These are phyloP conservation scores for Hormiphora californensis DNA, from an alignment of 37 sponge, comb jelly and placozoan species.

Conservation along the genomic window DNA sequence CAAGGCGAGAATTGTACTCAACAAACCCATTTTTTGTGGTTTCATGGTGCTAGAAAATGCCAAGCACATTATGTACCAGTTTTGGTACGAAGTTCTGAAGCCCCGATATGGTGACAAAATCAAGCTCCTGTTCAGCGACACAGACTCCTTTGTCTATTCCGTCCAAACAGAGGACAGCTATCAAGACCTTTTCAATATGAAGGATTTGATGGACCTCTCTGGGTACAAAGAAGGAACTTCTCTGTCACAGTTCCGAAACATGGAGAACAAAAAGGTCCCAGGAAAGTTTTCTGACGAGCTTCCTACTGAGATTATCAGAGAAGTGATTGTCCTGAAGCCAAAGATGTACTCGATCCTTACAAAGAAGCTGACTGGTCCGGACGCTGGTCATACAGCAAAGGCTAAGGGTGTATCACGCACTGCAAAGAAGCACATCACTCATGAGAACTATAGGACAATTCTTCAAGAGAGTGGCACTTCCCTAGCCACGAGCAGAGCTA, in stretches of 20 bases:
- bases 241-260: not conserved
- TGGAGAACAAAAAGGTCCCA: not conserved
- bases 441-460: no score
- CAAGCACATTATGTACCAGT: constrained; percentile 3
- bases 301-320: constrained; percentile 5
- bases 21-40: constrained; percentile 5
- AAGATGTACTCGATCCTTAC: constrained; percentile 2
- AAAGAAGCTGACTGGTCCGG: no score
- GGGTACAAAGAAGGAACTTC: not conserved
- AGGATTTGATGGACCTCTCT: constrained; percentile 2
- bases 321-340: constrained; percentile 23
- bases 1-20: not conserved
- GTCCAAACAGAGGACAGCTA: not conserved
- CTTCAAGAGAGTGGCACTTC: no score
- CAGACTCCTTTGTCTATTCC: not conserved
- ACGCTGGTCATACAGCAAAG: no score
- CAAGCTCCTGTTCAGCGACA: constrained; percentile 1
- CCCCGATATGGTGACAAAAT: not conserved
- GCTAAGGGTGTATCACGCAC: no score
- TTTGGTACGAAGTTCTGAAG: constrained; percentile 26
- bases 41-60: constrained; percentile 39
- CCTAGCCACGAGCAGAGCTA: no score
- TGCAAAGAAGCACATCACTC: no score
- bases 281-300: constrained; percentile 30
- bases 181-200: not conserved